These are phyloP conservation scores for Catalaphyllia jardinei DNA, from an alignment of 64 coral and sea anemone species.

Conservation along the genomic window DNA sequence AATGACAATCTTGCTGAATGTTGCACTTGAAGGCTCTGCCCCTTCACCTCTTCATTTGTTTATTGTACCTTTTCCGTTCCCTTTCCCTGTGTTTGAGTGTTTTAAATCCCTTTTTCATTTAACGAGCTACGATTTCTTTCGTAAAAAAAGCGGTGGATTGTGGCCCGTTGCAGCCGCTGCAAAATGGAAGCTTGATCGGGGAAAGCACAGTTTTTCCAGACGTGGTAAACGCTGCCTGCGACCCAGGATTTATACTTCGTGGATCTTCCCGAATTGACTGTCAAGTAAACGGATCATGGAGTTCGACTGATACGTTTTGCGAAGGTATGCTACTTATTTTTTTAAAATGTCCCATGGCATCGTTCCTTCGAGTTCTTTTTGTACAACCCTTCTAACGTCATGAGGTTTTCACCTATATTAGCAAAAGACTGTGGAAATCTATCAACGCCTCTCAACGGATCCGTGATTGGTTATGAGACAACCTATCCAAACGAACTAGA, in stretches of 20 bases:
- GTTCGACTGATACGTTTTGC: not conserved
- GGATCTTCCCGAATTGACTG: not conserved
- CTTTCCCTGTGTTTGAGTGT: too few relatives aligned
- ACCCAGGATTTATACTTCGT: not conserved
- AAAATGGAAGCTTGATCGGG: not conserved
- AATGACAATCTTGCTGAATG: too few relatives aligned
- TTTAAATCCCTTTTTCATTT: too few relatives aligned
- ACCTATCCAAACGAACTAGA: not conserved
- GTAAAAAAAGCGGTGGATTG: constrained; percentile 1
- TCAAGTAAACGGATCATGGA: not conserved
- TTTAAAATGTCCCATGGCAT: too few relatives aligned
- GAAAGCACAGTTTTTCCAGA: constrained; percentile 1
- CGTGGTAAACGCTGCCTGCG: not conserved
- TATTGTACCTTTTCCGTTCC: too few relatives aligned
- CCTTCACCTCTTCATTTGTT: too few relatives aligned
- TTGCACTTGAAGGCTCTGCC: too few relatives aligned
- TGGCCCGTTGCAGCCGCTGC: not conserved
- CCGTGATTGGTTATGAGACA: not conserved
- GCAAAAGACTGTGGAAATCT: not conserved
- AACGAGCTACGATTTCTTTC: not conserved
- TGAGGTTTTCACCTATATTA: not conserved
- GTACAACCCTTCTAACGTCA: not conserved
- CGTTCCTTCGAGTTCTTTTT: too few relatives aligned
- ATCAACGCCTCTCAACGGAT: not conserved
- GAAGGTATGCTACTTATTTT: not conserved